Evolutionary conservation across 1,140 invertebrate species (phyloP).

Genomic region (Muscidifurax raptorellus): DNA sequence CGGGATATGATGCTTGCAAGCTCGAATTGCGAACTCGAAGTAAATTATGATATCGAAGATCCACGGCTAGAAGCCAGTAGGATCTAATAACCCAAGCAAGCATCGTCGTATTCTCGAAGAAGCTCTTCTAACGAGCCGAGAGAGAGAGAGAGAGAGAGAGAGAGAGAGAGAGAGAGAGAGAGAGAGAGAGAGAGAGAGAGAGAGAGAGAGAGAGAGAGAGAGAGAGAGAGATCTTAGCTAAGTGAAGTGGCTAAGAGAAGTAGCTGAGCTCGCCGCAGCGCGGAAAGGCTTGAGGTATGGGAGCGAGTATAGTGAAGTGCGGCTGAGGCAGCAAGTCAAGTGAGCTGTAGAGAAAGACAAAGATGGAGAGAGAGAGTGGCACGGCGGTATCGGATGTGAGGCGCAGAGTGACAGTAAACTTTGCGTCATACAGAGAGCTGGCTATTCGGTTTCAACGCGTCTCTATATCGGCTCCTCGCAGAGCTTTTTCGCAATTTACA

Average conservation of each 20-base stretch:
- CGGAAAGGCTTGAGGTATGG: neutral
- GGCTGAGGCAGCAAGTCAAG: neutral
- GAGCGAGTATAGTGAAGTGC: neutral
- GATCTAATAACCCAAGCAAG: neutral
- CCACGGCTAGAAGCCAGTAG: slow-evolving; percentile 61
- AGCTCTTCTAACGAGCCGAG: slow-evolving; percentile 55
- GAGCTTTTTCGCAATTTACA: slow-evolving; percentile 19
- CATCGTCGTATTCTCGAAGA: neutral
- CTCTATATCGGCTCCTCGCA: neutral
- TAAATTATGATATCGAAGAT: slow-evolving; percentile 65
- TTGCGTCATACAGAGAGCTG: neutral
- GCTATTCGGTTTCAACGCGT: neutral
- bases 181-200: slow-evolving; percentile 27
- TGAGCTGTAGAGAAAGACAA: neutral
- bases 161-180: neutral
- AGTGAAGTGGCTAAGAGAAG: slow-evolving; percentile 8
- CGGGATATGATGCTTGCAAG: slow-evolving; percentile 54
- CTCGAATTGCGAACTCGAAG: slow-evolving; percentile 26
- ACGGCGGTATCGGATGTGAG: neutral
- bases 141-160: no score
- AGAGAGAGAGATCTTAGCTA: neutral
- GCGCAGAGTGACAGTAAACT: neutral
- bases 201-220: neutral
- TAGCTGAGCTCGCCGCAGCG: neutral
- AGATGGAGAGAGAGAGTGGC: neutral